Percentiles rank a stretch among this genome's conserved stretches.
These are phyloP conservation scores for Oostethus manadensis DNA, from an alignment of 2,113 vertebrate species.

Conservation along the genomic window DNA sequence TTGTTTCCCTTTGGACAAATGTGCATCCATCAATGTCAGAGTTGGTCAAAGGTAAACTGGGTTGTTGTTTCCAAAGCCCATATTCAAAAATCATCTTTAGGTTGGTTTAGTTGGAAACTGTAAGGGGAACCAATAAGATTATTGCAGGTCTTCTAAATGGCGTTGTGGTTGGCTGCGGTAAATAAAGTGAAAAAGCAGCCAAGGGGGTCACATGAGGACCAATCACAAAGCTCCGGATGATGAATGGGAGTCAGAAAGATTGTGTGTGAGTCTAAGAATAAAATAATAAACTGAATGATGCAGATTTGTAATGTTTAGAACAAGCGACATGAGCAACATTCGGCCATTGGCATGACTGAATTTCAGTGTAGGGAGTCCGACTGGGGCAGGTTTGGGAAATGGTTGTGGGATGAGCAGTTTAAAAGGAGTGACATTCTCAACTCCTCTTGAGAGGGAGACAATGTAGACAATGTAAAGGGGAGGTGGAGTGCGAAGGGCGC, in stretches of 20 bases:
- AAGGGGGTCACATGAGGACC: constrained; percentile 42
- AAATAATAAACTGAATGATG: constrained; percentile 27
- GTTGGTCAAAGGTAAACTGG: constrained; percentile 36
- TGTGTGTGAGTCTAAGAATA: constrained; percentile 1
- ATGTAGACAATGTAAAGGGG: constrained; percentile 42
- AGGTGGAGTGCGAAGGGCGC: constrained; percentile 42
- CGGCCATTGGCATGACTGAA: constrained; percentile 48
- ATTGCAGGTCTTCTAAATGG: constrained; percentile 47
- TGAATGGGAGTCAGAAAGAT: constrained; percentile 28
- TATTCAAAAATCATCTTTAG: constrained; percentile 41
- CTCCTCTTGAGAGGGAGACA: constrained; percentile 35
- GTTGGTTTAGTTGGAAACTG: constrained; percentile 44
- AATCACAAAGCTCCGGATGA: constrained; percentile 21
- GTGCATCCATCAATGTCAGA: constrained; percentile 35
- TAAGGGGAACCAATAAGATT: constrained; percentile 30
- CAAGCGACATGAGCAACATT: constrained; percentile 22
- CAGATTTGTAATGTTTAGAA: background rate
- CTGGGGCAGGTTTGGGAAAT: constrained; percentile 49
- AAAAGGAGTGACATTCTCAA: constrained; percentile 56
- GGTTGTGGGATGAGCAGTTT: constrained; percentile 61
- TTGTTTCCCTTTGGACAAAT: constrained; percentile 35
- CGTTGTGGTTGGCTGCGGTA: constrained; percentile 59
- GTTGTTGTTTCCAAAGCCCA: constrained; percentile 34
- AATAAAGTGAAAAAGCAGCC: constrained; percentile 64
- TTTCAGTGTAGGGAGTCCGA: constrained; percentile 29